phyloP scores from a whole-genome alignment of 2,797 vertebrate genomes.

The Masticophis lateralis region DNA sequence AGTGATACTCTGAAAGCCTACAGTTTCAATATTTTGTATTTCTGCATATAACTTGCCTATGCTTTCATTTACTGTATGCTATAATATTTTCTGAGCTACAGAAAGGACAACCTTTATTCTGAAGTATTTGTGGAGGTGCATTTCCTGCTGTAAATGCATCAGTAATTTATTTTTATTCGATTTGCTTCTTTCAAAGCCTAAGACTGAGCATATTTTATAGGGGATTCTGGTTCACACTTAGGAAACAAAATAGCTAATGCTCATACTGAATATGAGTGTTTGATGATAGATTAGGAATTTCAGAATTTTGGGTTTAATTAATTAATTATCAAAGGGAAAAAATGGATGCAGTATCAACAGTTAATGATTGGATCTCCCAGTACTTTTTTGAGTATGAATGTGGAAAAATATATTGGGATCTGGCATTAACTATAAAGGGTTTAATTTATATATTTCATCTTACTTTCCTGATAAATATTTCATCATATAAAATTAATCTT shows the following conservation, averaged over 20 bases:
- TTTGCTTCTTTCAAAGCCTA: not conserved
- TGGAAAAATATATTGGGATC: not conserved
- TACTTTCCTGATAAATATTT: not conserved
- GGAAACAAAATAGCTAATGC: not conserved
- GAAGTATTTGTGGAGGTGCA: not conserved
- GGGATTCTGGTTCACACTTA: not conserved
- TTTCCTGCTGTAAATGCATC: not conserved
- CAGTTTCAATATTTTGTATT: not conserved
- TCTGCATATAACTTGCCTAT: not conserved
- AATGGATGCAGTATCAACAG: not conserved
- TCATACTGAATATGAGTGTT: not conserved
- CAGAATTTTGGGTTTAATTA: not conserved
- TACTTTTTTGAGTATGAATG: not conserved
- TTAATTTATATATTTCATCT: not conserved
- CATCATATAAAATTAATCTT: not conserved
- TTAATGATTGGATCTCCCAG: not conserved
- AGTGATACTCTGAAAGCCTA: constrained; percentile 53
- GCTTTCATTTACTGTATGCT: not conserved
- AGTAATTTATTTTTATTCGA: not conserved
- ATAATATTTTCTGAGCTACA: not conserved
- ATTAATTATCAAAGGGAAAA: not conserved
- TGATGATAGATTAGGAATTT: not conserved
- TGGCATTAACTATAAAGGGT: not conserved
- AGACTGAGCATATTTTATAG: not conserved
- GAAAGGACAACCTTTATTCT: not conserved